Base-by-base conservation (phyloP, 2,797 vertebrate species). In the Phoebastria nigripes region DNA sequence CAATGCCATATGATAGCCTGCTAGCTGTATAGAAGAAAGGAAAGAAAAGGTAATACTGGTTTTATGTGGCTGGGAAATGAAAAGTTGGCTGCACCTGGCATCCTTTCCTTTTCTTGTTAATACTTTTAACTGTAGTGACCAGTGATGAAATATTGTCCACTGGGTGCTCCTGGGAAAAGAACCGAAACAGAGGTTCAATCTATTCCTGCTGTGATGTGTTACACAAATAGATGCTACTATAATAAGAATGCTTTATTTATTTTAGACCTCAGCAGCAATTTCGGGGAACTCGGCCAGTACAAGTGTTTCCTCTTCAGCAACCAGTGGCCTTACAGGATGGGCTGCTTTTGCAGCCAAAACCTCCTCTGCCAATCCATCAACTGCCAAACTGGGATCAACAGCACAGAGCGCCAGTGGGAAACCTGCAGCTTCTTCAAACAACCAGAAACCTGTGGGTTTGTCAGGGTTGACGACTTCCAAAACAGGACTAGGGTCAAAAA, bases 341-440 rank as follows among this genome's bases (percentile, higher is more conserved):
- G 99, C 99, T 67, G 99, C 99, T 18, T 99, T 99, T 93, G 99
- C 98, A 54, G 99, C 99, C 95, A 99, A 99, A 98, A 99, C 99
- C 9, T 98, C 97, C 65, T 98, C 99, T 65, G 97, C 99, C 41
- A 98, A 98, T 63, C 98, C 99, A 14, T 98, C 98, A 54, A 97
- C 98, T 93, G 95, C 99, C 92, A 99, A 99, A 97, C 93, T 99
- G 83, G 98, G 98, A 93, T 98, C 99, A 39, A 94, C 98, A 8
- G 96, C 98, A 39, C 98, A 98, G 73, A 98, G 98, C 5, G 93
- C 96, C 74, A 95, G 98, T 63, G 98, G 97, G 91, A 99, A 99
- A 94, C 97, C 98, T 24, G 92, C 98, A 56, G 61, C 98, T 12
- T 77, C 99, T 71, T 97, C 99, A 22, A 95, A 98, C 19, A 98